Evolutionary conservation across 2,888 invertebrate species (phyloP), one percentile per base, ranked within the genome.

Genomic region (Rotaria socialis): DNA sequence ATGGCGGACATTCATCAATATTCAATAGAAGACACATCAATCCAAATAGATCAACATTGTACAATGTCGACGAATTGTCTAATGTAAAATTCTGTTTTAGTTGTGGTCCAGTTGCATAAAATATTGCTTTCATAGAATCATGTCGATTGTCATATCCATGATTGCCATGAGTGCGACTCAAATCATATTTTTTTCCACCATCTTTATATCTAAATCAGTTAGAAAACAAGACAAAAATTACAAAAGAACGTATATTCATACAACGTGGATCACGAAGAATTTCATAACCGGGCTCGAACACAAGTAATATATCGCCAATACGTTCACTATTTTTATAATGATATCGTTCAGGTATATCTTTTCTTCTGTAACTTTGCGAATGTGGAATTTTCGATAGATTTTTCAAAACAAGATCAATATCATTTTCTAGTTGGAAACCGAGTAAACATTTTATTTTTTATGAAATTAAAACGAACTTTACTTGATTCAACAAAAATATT

Each of bases 1-100:
- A 89, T 50, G 50, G 7, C 19, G 90, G 89, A 6, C 89, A 89
- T 5, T 90, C 89, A 14, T 88, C 67, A 22, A 91, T 85, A n/a
- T 88, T 88, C 35, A 91, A 89, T 8, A 91, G 87, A 86, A 89
- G 88, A 87, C 91, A 91, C 89, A 91, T 89, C 85, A 91, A 87
- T 8, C 90, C 89, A 87, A 91, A 91, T 5, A 91, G 87, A 87
- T 91, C 90, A 2, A 90, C 90, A 88, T 88, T 90, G 85, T 90
- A 87, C 85, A 91, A 90, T 19, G 88, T 88, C 3, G 35, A 27
- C 35, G 67, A 86, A 85, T 52, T 80, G 27, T 85, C 75, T 43
- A 58, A 58, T 84, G 55, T 86, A 84, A 58, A 86, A 47, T 84
- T 86, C 58, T 58, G 80, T 58, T 56, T 80, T 43, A 86, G 35